phyloP scores from a whole-genome alignment of 2,888 invertebrate species.

The Steinernema scapterisci region DNA sequence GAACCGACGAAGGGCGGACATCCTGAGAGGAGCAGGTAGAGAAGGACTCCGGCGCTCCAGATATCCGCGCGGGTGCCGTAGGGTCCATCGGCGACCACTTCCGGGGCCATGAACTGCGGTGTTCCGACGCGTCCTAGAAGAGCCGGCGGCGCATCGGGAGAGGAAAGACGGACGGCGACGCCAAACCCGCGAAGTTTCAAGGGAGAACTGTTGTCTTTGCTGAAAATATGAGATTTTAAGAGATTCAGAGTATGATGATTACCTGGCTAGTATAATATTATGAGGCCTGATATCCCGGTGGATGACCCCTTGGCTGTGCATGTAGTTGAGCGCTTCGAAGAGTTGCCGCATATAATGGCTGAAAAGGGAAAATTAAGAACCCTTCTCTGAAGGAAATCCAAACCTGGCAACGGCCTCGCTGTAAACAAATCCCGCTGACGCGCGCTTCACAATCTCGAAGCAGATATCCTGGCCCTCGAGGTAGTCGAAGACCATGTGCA shows the following conservation, averaged over 20 bases:
- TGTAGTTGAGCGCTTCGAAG: slow-evolving; percentile 92
- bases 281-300: slow-evolving; percentile 97
- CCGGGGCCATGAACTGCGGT: slow-evolving; percentile 97
- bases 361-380: slow-evolving; percentile 67
- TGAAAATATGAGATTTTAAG: slow-evolving; percentile 38
- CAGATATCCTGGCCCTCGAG: slow-evolving; percentile 98
- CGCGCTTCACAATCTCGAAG: slow-evolving; percentile 77
- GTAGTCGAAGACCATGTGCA: slow-evolving; percentile 70
- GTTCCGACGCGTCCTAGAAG: slow-evolving; percentile 81
- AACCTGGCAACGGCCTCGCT: slow-evolving; percentile 99
- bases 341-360: slow-evolving; percentile 99
- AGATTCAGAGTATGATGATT: slow-evolving; percentile 2
- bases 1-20: slow-evolving; percentile 93
- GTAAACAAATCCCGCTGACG: slow-evolving; percentile 94
- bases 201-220: slow-evolving; percentile 95
- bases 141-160: slow-evolving; percentile 33
- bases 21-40: slow-evolving; percentile 90
- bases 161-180: slow-evolving; percentile 86
- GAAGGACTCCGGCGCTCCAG: slow-evolving; percentile 88
- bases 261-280: slow-evolving; percentile 86
- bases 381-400: slow-evolving; percentile 48
- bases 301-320: slow-evolving; percentile 80
- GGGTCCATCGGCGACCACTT: slow-evolving; percentile 80
- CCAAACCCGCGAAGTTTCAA: slow-evolving; percentile 97
- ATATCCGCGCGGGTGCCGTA: slow-evolving; percentile 80